Evolutionary conservation across 2,797 vertebrate species (phyloP).

Genomic region (Microctenopoma stevenorrisi): DNA sequence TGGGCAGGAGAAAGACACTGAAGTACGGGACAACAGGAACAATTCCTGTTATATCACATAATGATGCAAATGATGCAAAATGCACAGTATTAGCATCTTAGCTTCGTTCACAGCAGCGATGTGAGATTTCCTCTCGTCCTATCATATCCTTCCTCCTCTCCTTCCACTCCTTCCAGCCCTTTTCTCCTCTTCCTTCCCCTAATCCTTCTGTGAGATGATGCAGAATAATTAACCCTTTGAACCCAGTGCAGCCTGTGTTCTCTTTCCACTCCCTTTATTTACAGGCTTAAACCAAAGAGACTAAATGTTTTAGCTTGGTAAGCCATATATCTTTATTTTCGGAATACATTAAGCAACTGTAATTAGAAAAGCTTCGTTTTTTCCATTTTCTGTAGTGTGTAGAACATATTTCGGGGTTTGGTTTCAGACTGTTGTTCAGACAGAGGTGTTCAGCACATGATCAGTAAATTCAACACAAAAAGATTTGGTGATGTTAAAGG

Average conservation of each 20-base stretch:
- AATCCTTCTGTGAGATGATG: slow-evolving; percentile 3
- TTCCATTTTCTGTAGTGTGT: neutral
- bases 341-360: neutral
- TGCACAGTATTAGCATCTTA: too few relatives aligned
- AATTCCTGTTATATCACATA: neutral
- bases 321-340: neutral
- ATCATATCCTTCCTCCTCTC: neutral
- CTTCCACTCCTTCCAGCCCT: neutral
- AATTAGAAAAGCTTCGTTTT: neutral
- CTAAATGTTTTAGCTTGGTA: neutral
- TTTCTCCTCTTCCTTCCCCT: neutral
- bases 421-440: too few relatives aligned
- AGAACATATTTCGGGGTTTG: too few relatives aligned
- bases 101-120: neutral
- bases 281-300: neutral
- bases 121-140: slow-evolving; percentile 4
- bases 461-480: too few relatives aligned
- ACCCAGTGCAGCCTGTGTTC: neutral
- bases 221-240: slow-evolving; percentile 12
- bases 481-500: too few relatives aligned
- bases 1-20: slow-evolving; percentile 18
- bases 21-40: slow-evolving; percentile 13
- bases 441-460: too few relatives aligned
- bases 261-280: neutral
- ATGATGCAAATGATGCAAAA: neutral